Conservation (phyloP, 2,113 vertebrate species). For the Cryptotis parvus region DNA sequence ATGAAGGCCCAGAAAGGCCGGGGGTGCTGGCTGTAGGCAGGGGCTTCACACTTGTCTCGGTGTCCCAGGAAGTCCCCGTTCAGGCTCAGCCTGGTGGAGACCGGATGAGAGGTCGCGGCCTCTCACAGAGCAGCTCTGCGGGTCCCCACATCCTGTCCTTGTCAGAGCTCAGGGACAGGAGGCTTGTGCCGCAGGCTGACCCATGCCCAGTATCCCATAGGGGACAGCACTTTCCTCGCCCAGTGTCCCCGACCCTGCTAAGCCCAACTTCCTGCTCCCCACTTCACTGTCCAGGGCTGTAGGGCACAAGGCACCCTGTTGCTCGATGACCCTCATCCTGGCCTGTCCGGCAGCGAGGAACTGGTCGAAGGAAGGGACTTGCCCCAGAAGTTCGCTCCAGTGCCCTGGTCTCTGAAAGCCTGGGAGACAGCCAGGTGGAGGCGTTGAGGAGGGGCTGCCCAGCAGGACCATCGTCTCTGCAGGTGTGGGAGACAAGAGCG, state of each 20-base stretch:
- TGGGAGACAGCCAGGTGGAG: rapidly evolving
- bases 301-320: rapidly evolving
- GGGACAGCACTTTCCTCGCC: background rate
- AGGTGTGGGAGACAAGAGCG: too few species aligned
- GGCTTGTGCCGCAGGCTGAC: background rate
- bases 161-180: background rate
- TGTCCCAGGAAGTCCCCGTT: background rate
- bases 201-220: background rate
- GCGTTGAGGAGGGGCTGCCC: background rate
- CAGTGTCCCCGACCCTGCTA: rapidly evolving
- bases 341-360: rapidly evolving
- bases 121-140: background rate
- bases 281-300: background rate
- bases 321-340: background rate
- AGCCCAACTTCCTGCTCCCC: constrained; percentile 32
- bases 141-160: rapidly evolving
- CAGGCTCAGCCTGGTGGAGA: background rate
- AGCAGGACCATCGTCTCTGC: too few species aligned
- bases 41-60: background rate
- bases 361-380: background rate
- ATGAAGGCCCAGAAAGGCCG: background rate
- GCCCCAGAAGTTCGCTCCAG: background rate
- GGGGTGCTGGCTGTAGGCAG: background rate
- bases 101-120: background rate
- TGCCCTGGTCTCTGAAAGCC: background rate